Evolutionary conservation across 2,888 invertebrate genomes (phyloP), one percentile per base, ranked within the genome.

Genomic region (Drosophila bunnanda): DNA sequence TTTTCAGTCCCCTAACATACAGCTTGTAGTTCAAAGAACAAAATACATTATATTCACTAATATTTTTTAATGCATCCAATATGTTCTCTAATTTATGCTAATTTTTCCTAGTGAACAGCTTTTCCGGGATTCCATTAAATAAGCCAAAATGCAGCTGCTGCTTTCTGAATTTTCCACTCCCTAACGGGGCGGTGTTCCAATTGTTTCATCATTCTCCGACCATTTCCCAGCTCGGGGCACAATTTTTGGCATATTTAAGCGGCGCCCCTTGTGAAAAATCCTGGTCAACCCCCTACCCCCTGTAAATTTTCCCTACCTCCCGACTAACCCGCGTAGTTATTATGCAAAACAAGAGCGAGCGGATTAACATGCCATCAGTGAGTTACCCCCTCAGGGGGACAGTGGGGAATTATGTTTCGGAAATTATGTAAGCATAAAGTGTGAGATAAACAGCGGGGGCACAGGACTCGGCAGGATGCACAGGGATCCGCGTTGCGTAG

Each of bases 351-450:
- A 80, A 56, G 56, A 50, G 59, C 62, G 32, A 55, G 64, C 36
- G 71, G 78, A 78, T 83, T 70, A 83, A 78, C 74, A 74, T 78
- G 56, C 53, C 61, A 59, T 52, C 53, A 46, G 50, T 52, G 50
- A 39, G 62, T 30, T 46, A 3, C 10, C 46, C 43, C 17, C 64
- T 20, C 65, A 48, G 25, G 17, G 15, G 39, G 41, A 32, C 28
- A 20, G 64, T 48, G 64, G 64, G 64, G 43, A 72, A 72, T 57
- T 74, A 66, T 57, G 65, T 72, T 72, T 66, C 65, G 48, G 50
- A 52, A 72, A 81, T 79, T 68, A 82, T 77, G 85, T 75, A 82
- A 84, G 85, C 88, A 79, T 79, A 69, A 70, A 75, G 66, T 71
- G 71, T 28, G 65, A 56, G 65, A 71, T 82, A 67, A 78, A 48